Conservation (phyloP, 2,888 invertebrate genomes). For the Drosophila infuscata region DNA sequence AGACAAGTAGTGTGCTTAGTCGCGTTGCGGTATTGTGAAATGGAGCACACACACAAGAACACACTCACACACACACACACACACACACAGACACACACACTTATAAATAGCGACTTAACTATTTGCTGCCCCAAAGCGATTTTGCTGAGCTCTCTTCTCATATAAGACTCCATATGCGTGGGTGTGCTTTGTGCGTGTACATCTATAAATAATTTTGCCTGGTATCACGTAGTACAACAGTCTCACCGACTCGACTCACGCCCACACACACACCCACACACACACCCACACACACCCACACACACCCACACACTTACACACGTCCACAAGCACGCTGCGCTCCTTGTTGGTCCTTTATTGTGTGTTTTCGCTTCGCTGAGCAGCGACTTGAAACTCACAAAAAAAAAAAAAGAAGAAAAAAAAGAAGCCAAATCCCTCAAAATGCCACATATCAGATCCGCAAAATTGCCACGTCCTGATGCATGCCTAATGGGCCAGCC, state of each 20-base stretch:
- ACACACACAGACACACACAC: constrained; percentile 11
- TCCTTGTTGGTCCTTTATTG: constrained; percentile 31
- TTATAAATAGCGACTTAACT: constrained; percentile 54
- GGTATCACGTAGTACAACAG: constrained; percentile 41
- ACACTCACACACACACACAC: neutral
- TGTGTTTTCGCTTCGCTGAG: constrained; percentile 51
- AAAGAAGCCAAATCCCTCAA: constrained; percentile 40
- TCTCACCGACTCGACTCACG: constrained; percentile 2
- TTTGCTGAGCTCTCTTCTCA: constrained; percentile 48
- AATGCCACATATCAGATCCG: constrained; percentile 42
- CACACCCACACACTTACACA: constrained; percentile 3
- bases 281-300: constrained; percentile 1
- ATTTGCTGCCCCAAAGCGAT: constrained; percentile 66
- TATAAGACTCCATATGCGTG: constrained; percentile 30
- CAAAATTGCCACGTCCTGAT: constrained; percentile 59
- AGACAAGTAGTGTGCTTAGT: constrained; percentile 60
- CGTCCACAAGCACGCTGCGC: constrained; percentile 6
- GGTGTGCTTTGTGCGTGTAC: constrained; percentile 32
- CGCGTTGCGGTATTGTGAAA: constrained; percentile 59
- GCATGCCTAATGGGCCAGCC: constrained; percentile 51
- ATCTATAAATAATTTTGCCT: constrained; percentile 67
- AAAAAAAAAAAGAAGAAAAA: neutral
- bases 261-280: constrained; percentile 7
- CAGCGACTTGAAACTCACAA: constrained; percentile 36
- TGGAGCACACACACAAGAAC: constrained; percentile 23